A percentile compares a stretch with the other conserved stretches of the same genome.
Conservation (phyloP, 2,113 vertebrate species). For the Neotragus pygmaeus region DNA sequence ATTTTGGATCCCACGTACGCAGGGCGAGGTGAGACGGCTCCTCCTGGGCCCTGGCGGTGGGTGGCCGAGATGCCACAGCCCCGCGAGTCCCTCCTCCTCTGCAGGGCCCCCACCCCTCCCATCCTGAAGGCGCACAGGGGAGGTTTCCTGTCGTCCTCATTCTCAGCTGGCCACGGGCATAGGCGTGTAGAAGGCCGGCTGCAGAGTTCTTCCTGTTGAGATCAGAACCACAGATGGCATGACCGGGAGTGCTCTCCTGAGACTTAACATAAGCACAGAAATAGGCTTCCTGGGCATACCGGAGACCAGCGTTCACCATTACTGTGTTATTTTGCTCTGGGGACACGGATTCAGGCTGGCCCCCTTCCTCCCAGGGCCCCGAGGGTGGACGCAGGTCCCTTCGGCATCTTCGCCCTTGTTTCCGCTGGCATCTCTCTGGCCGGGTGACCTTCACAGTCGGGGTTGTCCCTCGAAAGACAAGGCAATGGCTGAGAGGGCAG, state of each 20-base stretch:
- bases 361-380: neutral
- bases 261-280: accelerated
- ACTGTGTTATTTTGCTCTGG: neutral
- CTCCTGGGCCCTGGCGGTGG: neutral
- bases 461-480: neutral
- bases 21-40: accelerated
- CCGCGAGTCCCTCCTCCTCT: accelerated
- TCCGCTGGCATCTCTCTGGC: accelerated
- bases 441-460: accelerated
- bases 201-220: neutral
- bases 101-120: no score
- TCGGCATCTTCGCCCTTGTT: accelerated
- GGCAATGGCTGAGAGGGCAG: neutral
- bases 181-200: neutral
- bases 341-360: neutral
- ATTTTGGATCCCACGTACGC: no score
- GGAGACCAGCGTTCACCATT: accelerated
- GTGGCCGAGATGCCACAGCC: accelerated
- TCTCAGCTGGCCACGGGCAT: accelerated
- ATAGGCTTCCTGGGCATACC: accelerated
- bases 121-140: accelerated
- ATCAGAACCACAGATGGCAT: accelerated
- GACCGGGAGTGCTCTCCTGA: accelerated
- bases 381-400: accelerated
- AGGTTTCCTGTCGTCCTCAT: neutral